Percentiles rank a stretch among this genome's conserved stretches.
These are phyloP conservation scores for Schizopygopsis pylzovi DNA, from an alignment of 2,797 vertebrate species.

Conservation along the genomic window DNA sequence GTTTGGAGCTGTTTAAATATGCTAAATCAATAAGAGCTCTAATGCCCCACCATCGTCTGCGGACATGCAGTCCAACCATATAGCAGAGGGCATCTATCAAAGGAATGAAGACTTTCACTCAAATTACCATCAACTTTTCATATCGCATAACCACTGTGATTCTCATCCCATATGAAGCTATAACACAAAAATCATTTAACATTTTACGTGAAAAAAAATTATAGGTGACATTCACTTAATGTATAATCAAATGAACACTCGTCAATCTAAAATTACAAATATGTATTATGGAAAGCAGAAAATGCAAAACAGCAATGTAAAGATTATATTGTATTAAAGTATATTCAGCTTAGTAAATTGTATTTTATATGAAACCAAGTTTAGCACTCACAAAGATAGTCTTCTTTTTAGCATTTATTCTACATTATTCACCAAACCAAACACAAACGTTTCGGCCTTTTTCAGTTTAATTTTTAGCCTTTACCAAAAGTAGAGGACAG, in stretches of 20 bases:
- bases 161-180: constrained; percentile 29
- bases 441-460: neutral
- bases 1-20: constrained; percentile 64
- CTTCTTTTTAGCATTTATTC: neutral
- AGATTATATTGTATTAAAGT: neutral
- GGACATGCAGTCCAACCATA: constrained; percentile 52
- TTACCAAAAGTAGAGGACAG: neutral
- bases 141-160: constrained; percentile 13
- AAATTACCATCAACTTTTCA: constrained; percentile 56
- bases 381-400: neutral
- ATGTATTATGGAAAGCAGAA: neutral
- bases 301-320: neutral
- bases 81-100: constrained; percentile 59
- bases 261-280: neutral
- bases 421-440: neutral
- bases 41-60: constrained; percentile 61
- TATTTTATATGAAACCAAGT: neutral
- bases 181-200: constrained; percentile 37
- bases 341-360: neutral
- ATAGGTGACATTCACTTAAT: neutral
- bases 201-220: constrained; percentile 24
- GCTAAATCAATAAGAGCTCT: constrained; percentile 66
- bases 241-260: neutral
- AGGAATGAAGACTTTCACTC: constrained; percentile 58
- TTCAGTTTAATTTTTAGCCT: too few species aligned